Evolutionary conservation across 2,888 invertebrate genomes (phyloP).

Genomic region (Drosophila picticornis): DNA sequence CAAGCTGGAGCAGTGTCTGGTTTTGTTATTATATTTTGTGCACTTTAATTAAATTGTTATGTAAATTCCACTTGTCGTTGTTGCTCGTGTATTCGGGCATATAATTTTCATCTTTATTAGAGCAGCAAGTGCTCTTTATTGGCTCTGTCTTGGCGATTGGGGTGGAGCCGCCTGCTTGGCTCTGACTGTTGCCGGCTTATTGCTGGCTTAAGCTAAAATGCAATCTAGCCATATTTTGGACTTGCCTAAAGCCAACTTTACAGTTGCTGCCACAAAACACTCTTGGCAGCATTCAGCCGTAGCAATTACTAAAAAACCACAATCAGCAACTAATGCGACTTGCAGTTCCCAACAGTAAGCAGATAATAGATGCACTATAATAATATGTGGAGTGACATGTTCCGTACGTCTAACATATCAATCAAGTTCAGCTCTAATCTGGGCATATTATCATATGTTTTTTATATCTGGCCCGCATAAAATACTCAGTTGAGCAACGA

Average conservation of each 20-base stretch:
- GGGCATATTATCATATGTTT: not conserved
- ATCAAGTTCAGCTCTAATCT: slow-evolving; percentile 7
- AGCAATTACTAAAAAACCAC: slow-evolving; percentile 14
- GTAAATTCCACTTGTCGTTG: slow-evolving; percentile 77
- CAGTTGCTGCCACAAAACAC: slow-evolving; percentile 16
- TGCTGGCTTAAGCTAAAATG: slow-evolving; percentile 6
- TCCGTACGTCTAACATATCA: slow-evolving; percentile 4
- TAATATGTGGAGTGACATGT: slow-evolving; percentile 1
- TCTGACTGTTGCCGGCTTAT: slow-evolving; percentile 13
- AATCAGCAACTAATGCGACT: slow-evolving; percentile 20
- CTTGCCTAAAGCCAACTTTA: slow-evolving; percentile 35
- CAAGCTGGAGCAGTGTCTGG: slow-evolving; percentile 13
- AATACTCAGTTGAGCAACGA: slow-evolving; percentile 1
- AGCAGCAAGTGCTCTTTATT: slow-evolving; percentile 69
- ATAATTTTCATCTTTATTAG: slow-evolving; percentile 73
- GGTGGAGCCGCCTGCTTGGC: slow-evolving; percentile 26
- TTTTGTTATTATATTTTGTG: slow-evolving; percentile 32
- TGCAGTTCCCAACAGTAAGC: slow-evolving; percentile 9
- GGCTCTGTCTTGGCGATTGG: slow-evolving; percentile 28
- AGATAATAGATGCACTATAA: slow-evolving; percentile 5
- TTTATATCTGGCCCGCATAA: slow-evolving; percentile 1
- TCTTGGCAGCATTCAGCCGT: slow-evolving; percentile 15
- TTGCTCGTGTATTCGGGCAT: slow-evolving; percentile 35
- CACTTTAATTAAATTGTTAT: slow-evolving; percentile 80
- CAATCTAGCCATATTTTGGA: slow-evolving; percentile 6